Conservation (phyloP, 2,888 invertebrate genomes). For the Brachylomia viminalis region DNA sequence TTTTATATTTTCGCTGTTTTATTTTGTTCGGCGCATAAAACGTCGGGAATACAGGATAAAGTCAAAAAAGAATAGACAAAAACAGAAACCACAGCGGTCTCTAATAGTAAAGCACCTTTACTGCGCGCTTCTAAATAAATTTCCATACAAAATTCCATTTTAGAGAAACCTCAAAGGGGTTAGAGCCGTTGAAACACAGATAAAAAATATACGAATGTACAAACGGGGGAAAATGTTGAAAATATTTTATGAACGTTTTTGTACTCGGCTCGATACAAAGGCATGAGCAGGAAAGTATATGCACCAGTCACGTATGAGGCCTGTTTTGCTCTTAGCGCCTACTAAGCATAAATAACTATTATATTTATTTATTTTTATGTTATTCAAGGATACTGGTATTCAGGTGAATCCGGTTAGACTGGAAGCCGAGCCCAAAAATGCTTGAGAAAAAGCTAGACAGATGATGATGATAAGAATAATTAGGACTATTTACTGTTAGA, state of each 20-base stretch:
- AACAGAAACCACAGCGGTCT: constrained; percentile 39
- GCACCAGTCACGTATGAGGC: constrained; percentile 27
- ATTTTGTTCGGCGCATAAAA: constrained; percentile 15
- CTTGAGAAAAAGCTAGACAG: not conserved
- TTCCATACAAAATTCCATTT: constrained; percentile 65
- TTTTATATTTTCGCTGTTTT: not conserved
- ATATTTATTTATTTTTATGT: too few relatives aligned
- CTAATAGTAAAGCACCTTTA: constrained; percentile 47
- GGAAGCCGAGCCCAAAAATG: not conserved
- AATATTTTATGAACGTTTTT: constrained; percentile 69
- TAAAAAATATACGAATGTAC: constrained; percentile 61
- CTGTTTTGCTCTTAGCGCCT: constrained; percentile 57
- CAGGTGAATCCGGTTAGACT: not conserved
- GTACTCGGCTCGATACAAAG: constrained; percentile 48
- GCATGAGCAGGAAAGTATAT: constrained; percentile 43
- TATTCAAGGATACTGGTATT: not conserved
- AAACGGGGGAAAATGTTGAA: constrained; percentile 52
- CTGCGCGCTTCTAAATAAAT: constrained; percentile 52
- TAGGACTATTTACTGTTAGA: not conserved
- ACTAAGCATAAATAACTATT: too few relatives aligned
- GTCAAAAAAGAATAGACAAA: constrained; percentile 24
- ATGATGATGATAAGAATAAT: not conserved
- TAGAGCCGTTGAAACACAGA: constrained; percentile 60
- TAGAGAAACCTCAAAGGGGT: constrained; percentile 68
- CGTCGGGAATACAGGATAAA: not conserved